These are phyloP conservation scores for Drosophila orosa DNA, from an alignment of 1,140 invertebrate genomes.

Conservation along the genomic window DNA sequence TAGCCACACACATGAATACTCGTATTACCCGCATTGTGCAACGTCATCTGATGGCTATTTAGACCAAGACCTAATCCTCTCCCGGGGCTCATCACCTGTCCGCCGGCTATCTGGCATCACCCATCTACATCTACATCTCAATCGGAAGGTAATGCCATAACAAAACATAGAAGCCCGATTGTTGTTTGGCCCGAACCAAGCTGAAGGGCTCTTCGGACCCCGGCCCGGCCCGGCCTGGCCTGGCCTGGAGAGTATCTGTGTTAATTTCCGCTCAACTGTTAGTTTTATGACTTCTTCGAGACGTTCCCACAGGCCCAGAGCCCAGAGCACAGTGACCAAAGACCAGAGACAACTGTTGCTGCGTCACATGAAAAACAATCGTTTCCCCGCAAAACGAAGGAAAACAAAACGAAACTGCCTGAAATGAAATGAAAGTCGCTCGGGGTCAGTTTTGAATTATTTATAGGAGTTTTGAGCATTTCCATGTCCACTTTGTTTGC, in stretches of 20 bases:
- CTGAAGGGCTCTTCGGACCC: conserved; percentile 35
- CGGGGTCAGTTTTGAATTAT: conserved; percentile 71
- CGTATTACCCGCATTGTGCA: conserved; percentile 44
- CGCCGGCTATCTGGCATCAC: conserved; percentile 20
- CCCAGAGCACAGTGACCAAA: neutral
- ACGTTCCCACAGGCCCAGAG: conserved; percentile 62
- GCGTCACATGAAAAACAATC: conserved; percentile 68
- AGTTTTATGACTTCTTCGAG: conserved; percentile 72
- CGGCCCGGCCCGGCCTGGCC: neutral
- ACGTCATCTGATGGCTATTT: conserved; percentile 49
- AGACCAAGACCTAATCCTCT: conserved; percentile 54
- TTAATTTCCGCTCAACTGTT: conserved; percentile 79
- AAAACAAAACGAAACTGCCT: conserved; percentile 37
- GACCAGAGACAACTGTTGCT: conserved; percentile 41
- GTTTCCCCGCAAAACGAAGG: conserved; percentile 10
- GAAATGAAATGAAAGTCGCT: conserved; percentile 57
- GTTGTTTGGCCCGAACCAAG: conserved; percentile 48
- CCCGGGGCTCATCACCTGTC: conserved; percentile 40
- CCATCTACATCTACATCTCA: conserved; percentile 63
- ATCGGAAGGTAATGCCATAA: conserved; percentile 47
- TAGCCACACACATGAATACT: conserved; percentile 26
- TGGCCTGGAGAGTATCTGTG: conserved; percentile 51
- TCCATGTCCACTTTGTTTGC: conserved; percentile 48
- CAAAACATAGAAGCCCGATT: conserved; percentile 41
- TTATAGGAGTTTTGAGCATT: conserved; percentile 56